These are phyloP conservation scores for Zoroaster sp. DNA, from an alignment of 53 echinoderm and acorn worm species.

Conservation along the genomic window DNA sequence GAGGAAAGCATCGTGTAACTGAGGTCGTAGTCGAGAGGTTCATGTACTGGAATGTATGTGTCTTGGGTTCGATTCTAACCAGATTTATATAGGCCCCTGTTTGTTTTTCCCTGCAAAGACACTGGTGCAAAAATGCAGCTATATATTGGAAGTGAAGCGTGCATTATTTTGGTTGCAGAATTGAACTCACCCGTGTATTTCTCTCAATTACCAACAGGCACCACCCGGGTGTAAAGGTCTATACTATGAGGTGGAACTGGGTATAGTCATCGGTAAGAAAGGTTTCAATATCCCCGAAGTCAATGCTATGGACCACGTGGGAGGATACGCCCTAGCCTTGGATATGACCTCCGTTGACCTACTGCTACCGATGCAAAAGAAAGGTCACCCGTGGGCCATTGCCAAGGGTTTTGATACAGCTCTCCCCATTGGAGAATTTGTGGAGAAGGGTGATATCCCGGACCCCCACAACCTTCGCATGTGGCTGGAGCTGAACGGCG, in stretches of 20 bases:
- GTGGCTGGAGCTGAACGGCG: slow-evolving; percentile 83
- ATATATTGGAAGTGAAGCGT: no score
- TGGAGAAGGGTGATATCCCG: slow-evolving; percentile 47
- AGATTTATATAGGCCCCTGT: no score
- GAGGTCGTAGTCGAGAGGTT: no score
- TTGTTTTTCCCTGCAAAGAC: no score
- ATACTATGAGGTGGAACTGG: slow-evolving; percentile 86
- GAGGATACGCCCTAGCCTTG: slow-evolving; percentile 79
- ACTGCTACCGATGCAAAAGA: slow-evolving; percentile 69
- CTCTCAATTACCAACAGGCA: slow-evolving; percentile 61
- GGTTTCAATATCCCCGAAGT: slow-evolving; percentile 71
- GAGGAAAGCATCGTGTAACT: no score
- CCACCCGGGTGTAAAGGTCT: slow-evolving; percentile 82
- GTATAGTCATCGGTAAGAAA: slow-evolving; percentile 66
- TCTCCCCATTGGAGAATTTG: slow-evolving; percentile 71
- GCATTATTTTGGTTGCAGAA: no score
- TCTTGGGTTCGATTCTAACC: no score
- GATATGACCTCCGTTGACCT: slow-evolving; percentile 89
- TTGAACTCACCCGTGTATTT: no score
- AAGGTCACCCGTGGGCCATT: slow-evolving; percentile 81
- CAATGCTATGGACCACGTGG: slow-evolving; percentile 72
- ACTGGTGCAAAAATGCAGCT: no score
- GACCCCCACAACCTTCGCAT: slow-evolving; percentile 66
- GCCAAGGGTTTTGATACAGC: slow-evolving; percentile 93
- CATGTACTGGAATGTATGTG: no score